A percentile compares a stretch with the other conserved stretches of the same genome.
Evolutionary conservation across 2,113 vertebrate genomes (phyloP).

Genomic region (Monopterus albus): DNA sequence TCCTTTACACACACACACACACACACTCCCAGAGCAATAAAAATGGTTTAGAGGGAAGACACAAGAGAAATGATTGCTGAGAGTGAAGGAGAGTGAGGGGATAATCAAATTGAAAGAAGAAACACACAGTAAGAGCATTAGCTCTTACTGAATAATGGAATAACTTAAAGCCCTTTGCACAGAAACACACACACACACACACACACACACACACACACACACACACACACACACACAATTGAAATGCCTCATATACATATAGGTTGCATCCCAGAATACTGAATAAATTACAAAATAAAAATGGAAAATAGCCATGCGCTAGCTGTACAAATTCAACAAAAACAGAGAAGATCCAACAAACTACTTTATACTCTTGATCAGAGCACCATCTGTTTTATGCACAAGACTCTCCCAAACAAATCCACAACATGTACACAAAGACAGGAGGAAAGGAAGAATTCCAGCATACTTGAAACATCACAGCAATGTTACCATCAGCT

Average conservation of each 20-base stretch:
- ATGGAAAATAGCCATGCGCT: constrained; percentile 62
- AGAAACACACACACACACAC: constrained; percentile 5
- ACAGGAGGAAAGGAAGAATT: constrained; percentile 35
- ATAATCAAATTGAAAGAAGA: constrained; percentile 64
- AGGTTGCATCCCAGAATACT: constrained; percentile 37
- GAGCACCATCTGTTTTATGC: constrained; percentile 59
- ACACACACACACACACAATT: constrained; percentile 22
- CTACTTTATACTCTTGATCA: constrained; percentile 25
- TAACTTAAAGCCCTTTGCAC: constrained; percentile 45
- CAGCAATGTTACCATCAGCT: constrained; percentile 35
- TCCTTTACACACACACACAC: neutral
- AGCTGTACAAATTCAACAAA: constrained; percentile 61
- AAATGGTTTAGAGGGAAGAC: constrained; percentile 26
- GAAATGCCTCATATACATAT: constrained; percentile 52
- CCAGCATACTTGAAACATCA: constrained; percentile 55
- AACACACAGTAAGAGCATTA: constrained; percentile 62
- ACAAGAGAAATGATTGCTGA: constrained; percentile 15
- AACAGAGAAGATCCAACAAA: constrained; percentile 21
- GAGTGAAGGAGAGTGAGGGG: constrained; percentile 24
- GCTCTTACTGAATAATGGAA: constrained; percentile 63
- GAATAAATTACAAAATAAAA: constrained; percentile 67
- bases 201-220: constrained; percentile 26
- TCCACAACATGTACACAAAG: constrained; percentile 49
- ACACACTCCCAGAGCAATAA: constrained; percentile 8
- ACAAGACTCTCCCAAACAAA: constrained; percentile 37